Evolutionary conservation across 2,113 vertebrate genomes (phyloP).

Genomic region (Lota lota): DNA sequence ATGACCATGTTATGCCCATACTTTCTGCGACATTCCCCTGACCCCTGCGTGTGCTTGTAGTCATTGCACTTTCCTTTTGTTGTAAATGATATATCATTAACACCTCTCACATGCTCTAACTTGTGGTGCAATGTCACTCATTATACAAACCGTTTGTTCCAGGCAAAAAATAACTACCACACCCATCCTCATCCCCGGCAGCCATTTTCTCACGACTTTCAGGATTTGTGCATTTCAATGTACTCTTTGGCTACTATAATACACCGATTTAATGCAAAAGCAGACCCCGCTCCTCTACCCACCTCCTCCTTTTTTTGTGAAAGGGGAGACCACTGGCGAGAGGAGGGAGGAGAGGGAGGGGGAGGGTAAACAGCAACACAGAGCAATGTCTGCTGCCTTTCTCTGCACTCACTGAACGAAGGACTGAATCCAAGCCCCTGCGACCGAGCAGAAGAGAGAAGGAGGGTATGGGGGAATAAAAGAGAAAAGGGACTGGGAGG

Average conservation of each 20-base stretch:
- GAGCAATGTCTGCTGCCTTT: conserved; percentile 47
- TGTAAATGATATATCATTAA: conserved; percentile 43
- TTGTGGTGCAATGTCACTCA: background rate
- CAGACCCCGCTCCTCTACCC: conserved; percentile 16
- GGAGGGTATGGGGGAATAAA: conserved; percentile 34
- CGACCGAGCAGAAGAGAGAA: conserved; percentile 27
- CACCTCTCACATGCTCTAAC: conserved; percentile 5
- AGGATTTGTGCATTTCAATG: conserved; percentile 1
- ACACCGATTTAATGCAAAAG: conserved; percentile 15
- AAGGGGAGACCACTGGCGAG: conserved; percentile 40
- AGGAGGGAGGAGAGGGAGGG: conserved; percentile 33
- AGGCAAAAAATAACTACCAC: background rate
- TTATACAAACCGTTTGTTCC: conserved; percentile 7
- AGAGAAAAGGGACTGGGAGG: conserved; percentile 34
- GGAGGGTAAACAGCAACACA: conserved; percentile 39
- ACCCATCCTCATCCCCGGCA: background rate
- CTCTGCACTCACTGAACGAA: conserved; percentile 52
- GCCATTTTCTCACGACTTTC: no score
- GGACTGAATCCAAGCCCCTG: conserved; percentile 49
- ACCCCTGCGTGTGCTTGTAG: conserved; percentile 8
- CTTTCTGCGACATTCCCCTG: background rate
- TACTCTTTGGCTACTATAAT: conserved; percentile 27
- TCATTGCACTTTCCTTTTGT: conserved; percentile 10
- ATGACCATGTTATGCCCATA: no score
- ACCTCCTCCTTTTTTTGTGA: conserved; percentile 37